Evolutionary conservation across 2,888 invertebrate genomes (phyloP).

Genomic region (Tetranychus piercei): DNA sequence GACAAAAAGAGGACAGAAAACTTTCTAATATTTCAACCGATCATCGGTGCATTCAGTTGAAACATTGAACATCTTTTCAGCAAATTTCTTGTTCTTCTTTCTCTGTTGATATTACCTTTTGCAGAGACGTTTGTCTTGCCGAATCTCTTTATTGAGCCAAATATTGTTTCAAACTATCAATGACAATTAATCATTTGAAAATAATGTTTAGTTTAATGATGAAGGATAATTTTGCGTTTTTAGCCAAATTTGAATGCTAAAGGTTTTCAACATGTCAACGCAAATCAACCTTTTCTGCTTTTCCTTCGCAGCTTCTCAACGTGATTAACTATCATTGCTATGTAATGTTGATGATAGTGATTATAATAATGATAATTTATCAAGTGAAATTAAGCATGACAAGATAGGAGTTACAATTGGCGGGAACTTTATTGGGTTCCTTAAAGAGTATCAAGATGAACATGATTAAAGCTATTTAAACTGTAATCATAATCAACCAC

Average conservation of each 20-base stretch:
- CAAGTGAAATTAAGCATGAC: neutral
- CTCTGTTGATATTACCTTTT: too few species aligned
- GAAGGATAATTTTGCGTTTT: neutral
- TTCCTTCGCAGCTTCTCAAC: neutral
- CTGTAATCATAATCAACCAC: neutral
- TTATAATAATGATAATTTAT: neutral
- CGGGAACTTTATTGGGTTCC: neutral
- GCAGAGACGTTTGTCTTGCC: too few species aligned
- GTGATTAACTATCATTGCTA: neutral
- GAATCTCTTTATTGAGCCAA: neutral
- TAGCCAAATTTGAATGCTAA: neutral
- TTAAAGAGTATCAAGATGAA: neutral
- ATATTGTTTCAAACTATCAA: neutral
- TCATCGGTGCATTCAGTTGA: neutral
- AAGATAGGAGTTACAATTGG: neutral
- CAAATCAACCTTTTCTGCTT: too few species aligned
- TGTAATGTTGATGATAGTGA: neutral
- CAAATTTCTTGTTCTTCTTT: neutral
- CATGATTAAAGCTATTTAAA: neutral
- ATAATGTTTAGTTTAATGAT: neutral
- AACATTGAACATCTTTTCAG: neutral
- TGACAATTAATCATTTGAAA: neutral
- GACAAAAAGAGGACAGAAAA: neutral
- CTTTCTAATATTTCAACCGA: neutral
- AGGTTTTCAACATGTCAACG: neutral